Evolutionary conservation across 2,888 invertebrate species (phyloP).

Genomic region (Carabus problematicus): DNA sequence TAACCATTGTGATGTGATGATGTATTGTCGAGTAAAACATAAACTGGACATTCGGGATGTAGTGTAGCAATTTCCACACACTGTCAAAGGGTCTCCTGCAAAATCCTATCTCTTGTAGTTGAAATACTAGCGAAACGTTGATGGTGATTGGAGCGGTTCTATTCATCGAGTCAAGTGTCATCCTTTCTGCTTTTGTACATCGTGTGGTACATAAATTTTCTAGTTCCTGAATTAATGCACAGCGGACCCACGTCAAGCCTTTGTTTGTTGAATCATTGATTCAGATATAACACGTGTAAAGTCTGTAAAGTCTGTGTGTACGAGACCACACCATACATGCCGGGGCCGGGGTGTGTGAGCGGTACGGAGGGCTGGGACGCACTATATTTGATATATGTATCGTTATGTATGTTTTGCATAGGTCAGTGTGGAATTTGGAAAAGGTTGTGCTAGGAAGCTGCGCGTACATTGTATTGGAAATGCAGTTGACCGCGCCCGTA

Average conservation of each 20-base stretch:
- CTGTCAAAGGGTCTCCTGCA: too few relatives aligned
- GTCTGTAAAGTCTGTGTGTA: conserved; percentile 1
- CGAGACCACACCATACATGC: neutral
- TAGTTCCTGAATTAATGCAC: conserved; percentile 32
- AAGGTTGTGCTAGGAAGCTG: neutral
- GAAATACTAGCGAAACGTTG: too few relatives aligned
- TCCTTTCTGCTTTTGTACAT: neutral
- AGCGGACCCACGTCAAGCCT: conserved; percentile 35
- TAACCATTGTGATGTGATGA: too few relatives aligned
- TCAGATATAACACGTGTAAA: neutral
- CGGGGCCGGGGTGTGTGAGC: neutral
- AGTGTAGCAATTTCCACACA: too few relatives aligned
- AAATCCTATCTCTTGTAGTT: too few relatives aligned
- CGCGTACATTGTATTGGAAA: conserved; percentile 26
- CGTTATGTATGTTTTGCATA: too few relatives aligned
- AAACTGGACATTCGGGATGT: too few relatives aligned
- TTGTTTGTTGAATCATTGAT: conserved; percentile 31
- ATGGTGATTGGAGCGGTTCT: too few relatives aligned
- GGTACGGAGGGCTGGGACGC: too few relatives aligned
- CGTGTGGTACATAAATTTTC: conserved; percentile 31
- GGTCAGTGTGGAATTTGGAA: too few relatives aligned
- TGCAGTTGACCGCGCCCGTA: conserved; percentile 5
- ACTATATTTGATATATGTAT: too few relatives aligned
- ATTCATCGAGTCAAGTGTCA: neutral
- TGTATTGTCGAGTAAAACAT: too few relatives aligned